A percentile compares a stretch with the other conserved stretches of the same genome.
phyloP scores from a whole-genome alignment of 1,140 invertebrate genomes.

The Drosophila jambulina region DNA sequence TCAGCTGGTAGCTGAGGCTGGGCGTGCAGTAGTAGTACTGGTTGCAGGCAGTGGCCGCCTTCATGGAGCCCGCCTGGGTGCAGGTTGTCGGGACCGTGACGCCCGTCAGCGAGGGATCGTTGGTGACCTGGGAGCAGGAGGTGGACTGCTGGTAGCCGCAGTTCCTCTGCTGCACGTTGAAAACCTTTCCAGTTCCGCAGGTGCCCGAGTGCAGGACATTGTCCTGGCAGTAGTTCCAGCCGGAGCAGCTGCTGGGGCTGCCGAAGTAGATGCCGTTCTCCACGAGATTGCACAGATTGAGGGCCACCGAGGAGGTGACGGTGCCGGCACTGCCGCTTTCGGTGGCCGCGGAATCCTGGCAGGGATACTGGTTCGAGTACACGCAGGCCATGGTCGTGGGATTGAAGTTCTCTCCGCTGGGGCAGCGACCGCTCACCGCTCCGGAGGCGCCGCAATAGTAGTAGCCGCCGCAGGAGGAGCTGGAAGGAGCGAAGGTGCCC shows the following conservation, averaged over 20 bases:
- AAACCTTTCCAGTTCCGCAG: constrained; percentile 22
- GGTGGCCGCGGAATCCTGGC: neutral
- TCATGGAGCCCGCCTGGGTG: constrained; percentile 8
- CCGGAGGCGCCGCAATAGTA: constrained; percentile 54
- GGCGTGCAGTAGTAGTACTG: constrained; percentile 48
- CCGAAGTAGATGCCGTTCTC: constrained; percentile 50
- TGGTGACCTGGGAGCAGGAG: constrained; percentile 57
- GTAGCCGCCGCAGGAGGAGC: constrained; percentile 43
- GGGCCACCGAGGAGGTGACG: neutral
- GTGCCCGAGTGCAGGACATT: constrained; percentile 28
- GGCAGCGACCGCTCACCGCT: constrained; percentile 31
- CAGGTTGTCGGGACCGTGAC: constrained; percentile 13
- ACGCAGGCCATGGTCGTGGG: constrained; percentile 38
- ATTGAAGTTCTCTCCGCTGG: constrained; percentile 56
- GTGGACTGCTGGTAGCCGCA: constrained; percentile 40
- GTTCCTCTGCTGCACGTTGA: constrained; percentile 22
- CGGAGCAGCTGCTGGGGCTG: constrained; percentile 37
- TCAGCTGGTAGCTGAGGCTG: constrained; percentile 10
- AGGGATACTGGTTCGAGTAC: constrained; percentile 33
- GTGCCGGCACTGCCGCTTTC: neutral
- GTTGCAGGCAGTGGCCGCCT: constrained; percentile 42
- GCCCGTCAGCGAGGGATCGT: constrained; percentile 43
- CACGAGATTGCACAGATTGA: constrained; percentile 57
- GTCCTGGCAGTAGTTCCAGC: constrained; percentile 49
- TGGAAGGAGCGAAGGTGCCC: constrained; percentile 33